Base-by-base conservation (phyloP, 2,797 vertebrate species). In the Aeoliscus strigatus region DNA sequence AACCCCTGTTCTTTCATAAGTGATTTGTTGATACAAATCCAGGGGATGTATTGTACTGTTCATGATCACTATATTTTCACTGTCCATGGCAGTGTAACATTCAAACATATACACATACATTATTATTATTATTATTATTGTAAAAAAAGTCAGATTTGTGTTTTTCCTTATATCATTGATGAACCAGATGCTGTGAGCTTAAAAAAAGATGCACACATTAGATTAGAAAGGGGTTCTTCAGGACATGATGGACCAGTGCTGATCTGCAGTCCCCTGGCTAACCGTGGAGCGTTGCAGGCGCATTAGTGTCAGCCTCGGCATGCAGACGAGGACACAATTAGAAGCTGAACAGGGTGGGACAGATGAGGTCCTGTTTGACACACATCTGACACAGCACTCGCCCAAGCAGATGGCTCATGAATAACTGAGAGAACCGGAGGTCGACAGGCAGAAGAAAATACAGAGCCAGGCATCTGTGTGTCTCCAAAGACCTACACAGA, bases 401-500 rank as follows among this genome's bases (percentile, higher is more conserved):
- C 69, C 73, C 68, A 16, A 74, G 41, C 88, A 90, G 86, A 89
- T 88, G 86, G 86, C 80, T 87, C 81, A 88, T 89, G 69, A 88
- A 88, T 88, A 88, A 85, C 69, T 79, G 67, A 86, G 71, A 63
- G 47, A 75, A 70, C 23, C 53, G 35, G 79, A 76, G 79, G 76
- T 83, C 60, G 40, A 10, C 45, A 42, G 62, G 63, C 70, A 78
- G 58, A 67, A 56, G 51, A 41, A 62, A 52, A 69, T 57, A 36
- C 34, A 55, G 39, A 48, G 29, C 37, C 43, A 43, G 45, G 24
- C 35, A 21, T 33, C 9, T 12, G 40, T 14, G 51, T 50, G 25
- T 8, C 17, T 51, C 28, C 33, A 25, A 6, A 25, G 24, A 25
- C 24, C 9, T 6, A 25, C 24, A 25, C 8, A n/a, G n/a, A n/a